A percentile compares a stretch with the other conserved stretches of the same genome.
Evolutionary conservation across 1,140 invertebrate species (phyloP).

Genomic region (Tetramorium simillimum): DNA sequence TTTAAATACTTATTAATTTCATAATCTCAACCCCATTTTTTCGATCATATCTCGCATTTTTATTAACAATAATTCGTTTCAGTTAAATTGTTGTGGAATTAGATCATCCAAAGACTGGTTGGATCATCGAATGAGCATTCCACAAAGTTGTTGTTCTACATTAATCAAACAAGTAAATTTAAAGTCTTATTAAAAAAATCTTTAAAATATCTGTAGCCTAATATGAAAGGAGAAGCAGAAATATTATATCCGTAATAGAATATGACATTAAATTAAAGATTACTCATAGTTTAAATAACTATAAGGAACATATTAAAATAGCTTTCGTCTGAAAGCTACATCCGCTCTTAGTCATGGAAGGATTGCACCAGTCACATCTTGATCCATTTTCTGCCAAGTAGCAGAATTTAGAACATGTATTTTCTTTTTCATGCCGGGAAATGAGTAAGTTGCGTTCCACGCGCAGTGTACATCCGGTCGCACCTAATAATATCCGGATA

Average conservation of each 20-base stretch:
- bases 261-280: background rate
- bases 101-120: conserved; percentile 74
- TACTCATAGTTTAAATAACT: background rate
- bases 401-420: background rate
- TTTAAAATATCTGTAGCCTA: background rate
- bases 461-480: conserved; percentile 26
- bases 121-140: conserved; percentile 67
- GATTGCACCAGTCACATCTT: background rate
- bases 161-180: conserved; percentile 62
- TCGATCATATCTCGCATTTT: background rate
- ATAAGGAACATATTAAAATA: background rate
- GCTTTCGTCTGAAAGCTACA: conserved; percentile 4
- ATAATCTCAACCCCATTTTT: background rate
- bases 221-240: background rate
- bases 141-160: conserved; percentile 74
- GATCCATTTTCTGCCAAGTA: conserved; percentile 26
- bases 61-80: background rate
- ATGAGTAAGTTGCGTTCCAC: conserved; percentile 28
- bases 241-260: background rate
- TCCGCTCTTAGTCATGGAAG: conserved; percentile 18
- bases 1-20: background rate
- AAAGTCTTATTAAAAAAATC: background rate
- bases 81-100: conserved; percentile 77
- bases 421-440: conserved; percentile 37
- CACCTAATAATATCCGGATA: conserved; percentile 29